These are phyloP conservation scores for Rhabditoides inermis DNA, from an alignment of 2,888 invertebrate genomes.

Conservation along the genomic window DNA sequence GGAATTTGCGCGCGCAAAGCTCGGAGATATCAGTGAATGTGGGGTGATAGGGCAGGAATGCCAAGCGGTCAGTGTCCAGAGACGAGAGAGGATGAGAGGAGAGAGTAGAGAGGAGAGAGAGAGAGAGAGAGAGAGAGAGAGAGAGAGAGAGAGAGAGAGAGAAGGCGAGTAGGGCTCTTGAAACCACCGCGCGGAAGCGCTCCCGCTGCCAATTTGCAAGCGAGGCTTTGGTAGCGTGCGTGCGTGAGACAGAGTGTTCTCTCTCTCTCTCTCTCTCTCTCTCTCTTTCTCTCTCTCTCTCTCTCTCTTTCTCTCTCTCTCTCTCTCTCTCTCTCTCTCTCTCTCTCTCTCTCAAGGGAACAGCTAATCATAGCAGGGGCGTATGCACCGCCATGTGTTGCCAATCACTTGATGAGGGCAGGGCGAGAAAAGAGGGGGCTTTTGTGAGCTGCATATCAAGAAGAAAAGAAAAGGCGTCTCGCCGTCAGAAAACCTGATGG, in stretches of 20 bases:
- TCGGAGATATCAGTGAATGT: too few relatives aligned
- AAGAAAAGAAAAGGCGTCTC: too few relatives aligned
- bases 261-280: background rate
- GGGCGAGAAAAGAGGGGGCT: too few relatives aligned
- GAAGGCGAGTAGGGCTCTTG: too few relatives aligned
- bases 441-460: too few relatives aligned
- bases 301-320: background rate
- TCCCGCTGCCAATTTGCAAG: too few relatives aligned
- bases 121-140: background rate
- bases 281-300: background rate
- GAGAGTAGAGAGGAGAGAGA: background rate
- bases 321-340: background rate
- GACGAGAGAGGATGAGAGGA: background rate
- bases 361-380: background rate
- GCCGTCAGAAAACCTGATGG: too few relatives aligned
- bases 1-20: too few relatives aligned
- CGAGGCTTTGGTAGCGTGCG: too few relatives aligned
- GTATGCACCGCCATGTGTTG: too few relatives aligned
- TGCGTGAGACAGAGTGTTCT: background rate
- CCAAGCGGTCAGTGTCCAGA: background rate
- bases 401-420: too few relatives aligned
- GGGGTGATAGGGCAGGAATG: background rate
- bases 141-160: background rate
- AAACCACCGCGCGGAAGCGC: too few relatives aligned
- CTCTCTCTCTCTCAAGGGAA: background rate